Conservation (phyloP, 2,113 vertebrate species). For the Dermatemys mawii region DNA sequence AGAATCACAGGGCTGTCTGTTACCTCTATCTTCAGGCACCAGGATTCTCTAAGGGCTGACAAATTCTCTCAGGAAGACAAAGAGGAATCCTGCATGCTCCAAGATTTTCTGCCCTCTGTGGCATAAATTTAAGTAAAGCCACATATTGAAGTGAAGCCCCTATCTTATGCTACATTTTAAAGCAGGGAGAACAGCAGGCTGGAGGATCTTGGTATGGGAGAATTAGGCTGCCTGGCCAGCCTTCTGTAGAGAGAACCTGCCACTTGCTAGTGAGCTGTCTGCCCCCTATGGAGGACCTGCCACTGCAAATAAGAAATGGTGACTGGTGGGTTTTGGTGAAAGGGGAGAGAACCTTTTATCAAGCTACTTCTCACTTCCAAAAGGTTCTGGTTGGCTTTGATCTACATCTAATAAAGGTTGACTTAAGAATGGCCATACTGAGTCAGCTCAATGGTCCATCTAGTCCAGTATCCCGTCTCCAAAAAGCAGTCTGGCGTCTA, state of each 20-base stretch:
- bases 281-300: not conserved
- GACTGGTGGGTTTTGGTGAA: not conserved
- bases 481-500: not conserved
- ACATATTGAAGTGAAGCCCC: not conserved
- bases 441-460: too few species aligned
- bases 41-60: not conserved
- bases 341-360: not conserved
- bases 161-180: not conserved
- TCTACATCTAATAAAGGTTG: too few species aligned
- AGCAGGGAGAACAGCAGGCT: not conserved
- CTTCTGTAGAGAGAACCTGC: not conserved
- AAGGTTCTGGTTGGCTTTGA: not conserved
- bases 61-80: not conserved
- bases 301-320: not conserved
- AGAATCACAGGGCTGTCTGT: not conserved
- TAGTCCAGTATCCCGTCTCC: not conserved
- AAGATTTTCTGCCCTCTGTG: not conserved
- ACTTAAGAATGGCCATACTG: too few species aligned
- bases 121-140: not conserved
- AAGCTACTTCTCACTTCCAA: not conserved
- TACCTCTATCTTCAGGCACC: not conserved
- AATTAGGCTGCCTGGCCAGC: not conserved
- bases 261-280: too few species aligned
- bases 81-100: not conserved
- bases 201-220: not conserved